Evolutionary conservation across 2,113 vertebrate species (phyloP), one percentile per base, ranked within the genome.

Genomic region (Gymnobelideus leadbeateri): DNA sequence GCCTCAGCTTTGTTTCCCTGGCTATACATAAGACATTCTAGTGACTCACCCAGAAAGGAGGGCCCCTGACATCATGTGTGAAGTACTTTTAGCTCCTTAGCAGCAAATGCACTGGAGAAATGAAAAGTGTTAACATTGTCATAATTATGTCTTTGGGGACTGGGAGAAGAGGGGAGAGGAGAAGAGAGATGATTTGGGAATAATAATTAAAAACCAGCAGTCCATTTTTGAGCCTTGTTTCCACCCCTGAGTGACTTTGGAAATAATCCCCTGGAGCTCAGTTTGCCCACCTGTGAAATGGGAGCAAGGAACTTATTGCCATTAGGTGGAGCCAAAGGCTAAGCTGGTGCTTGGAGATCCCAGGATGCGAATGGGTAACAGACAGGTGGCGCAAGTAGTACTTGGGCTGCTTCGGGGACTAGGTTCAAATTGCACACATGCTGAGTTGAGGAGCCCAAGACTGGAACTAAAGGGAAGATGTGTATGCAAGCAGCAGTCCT

Each of bases 291-390:
- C 97, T 95, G 96, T 95, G 96, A 98, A 98, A 97, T 95, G 95
- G 96, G 97, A 91, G 28, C 43, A 93, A 92, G 92, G 96, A 84
- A 51, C 51, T 93, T 98, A 89, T 93, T 97, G 96, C 97, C 98
- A 21, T 98, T 98, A 98, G 98, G 97, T 98, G 98, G 98, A 98
- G 98, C 98, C 97, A 96, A 96, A 98, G 97, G 94, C 97, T 97
- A 94, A 97, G 96, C 90, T 91, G 97, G 96, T 94, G 97, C 97
- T 97, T 98, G 91, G 97, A 97, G 96, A 97, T 96, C 97, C 8
- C 93, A n/a, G 92, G 91, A 94, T 93, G 96, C 92, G 97, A 94
- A 96, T 96, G 97, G 97, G 97, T 95, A 95, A 98, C 97, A 95
- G 98, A 97, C 97, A 97, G 97, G 98, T 98, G 98, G 98, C 92